These are phyloP conservation scores for Trichonephila clavata DNA, from an alignment of 1,140 invertebrate species.

Conservation along the genomic window DNA sequence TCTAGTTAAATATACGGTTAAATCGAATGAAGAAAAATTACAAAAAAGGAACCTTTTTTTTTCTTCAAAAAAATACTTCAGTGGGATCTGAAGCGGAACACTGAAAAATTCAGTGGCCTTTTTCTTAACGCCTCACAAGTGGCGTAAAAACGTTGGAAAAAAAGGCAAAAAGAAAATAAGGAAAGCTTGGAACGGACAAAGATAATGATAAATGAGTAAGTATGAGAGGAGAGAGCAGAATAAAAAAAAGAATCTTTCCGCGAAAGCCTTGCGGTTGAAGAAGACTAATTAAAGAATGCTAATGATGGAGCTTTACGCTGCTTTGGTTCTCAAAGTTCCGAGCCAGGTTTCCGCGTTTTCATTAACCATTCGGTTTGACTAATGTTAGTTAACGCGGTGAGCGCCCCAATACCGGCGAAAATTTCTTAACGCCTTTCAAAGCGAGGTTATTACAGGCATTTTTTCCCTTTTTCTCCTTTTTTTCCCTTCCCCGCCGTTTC, in stretches of 20 bases:
- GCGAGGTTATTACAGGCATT: conserved; percentile 15
- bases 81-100: conserved; percentile 8
- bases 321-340: conserved; percentile 49
- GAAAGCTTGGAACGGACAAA: conserved; percentile 4
- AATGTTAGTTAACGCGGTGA: conserved; percentile 52
- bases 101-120: conserved; percentile 31
- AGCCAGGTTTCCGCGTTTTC: conserved; percentile 34
- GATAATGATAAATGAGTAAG: conserved; percentile 59
- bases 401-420: neutral
- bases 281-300: conserved; percentile 62
- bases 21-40: conserved; percentile 56
- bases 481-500: neutral
- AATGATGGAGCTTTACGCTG: conserved; percentile 47
- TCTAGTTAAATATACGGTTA: conserved; percentile 60
- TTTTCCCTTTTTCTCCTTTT: neutral
- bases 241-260: neutral
- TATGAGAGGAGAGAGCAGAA: neutral
- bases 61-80: neutral
- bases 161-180: neutral
- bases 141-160: neutral
- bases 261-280: conserved; percentile 47
- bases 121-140: conserved; percentile 48
- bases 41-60: neutral
- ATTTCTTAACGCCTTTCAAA: conserved; percentile 43
- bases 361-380: conserved; percentile 35